Evolutionary conservation across 2,888 invertebrate genomes (phyloP), one percentile per base, ranked within the genome.

Genomic region (Brenthis daphne): DNA sequence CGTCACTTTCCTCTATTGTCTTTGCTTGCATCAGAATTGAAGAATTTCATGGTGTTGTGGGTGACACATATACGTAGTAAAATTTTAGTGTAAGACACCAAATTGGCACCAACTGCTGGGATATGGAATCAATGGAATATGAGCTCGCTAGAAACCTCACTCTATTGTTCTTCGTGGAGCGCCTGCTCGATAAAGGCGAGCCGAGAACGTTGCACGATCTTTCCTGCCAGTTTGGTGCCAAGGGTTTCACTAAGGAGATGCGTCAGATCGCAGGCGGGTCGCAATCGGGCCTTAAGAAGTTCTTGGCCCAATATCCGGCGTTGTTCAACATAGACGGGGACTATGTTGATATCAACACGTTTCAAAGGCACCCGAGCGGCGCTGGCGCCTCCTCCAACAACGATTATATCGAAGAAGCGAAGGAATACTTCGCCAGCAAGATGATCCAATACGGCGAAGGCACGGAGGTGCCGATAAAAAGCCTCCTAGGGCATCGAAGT

Each of bases 241-340:
- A 99, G 90, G 99, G 98, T 78, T 99, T 99, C 92, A 99, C 99
- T 33, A 98, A 98, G 93, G 99, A 99, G 94, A 99, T 99, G 99
- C 94, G 98, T 79, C 98, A 98, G 90, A 97, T 97, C 78, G 97
- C 97, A 80, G 97, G 99, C 77, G 98, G 98, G 79, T 98, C 98
- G 78, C 99, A 99, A 91, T 97, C 97, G 80, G 98, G 99, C 68
- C 94, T 99, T 71, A 98, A 98, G 90, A 99, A 99, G 91, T 99
- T 99, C 93, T 95, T 99, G 82, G 94, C 96, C 68, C 98, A 99
- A 88, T 99, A 99, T 94, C 99, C 99, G 79, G 96, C 98, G 74
- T 94, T 99, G 82, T 99, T 99, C 94, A 95, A 96, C 78, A 96
- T 99, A 81, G 97, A 98, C 85, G 99, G 97, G 77, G 98, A 99